Percentiles rank a stretch among this genome's conserved stretches.
Conservation (phyloP, 1,140 invertebrate species). For the Leptopilina boulardi region DNA sequence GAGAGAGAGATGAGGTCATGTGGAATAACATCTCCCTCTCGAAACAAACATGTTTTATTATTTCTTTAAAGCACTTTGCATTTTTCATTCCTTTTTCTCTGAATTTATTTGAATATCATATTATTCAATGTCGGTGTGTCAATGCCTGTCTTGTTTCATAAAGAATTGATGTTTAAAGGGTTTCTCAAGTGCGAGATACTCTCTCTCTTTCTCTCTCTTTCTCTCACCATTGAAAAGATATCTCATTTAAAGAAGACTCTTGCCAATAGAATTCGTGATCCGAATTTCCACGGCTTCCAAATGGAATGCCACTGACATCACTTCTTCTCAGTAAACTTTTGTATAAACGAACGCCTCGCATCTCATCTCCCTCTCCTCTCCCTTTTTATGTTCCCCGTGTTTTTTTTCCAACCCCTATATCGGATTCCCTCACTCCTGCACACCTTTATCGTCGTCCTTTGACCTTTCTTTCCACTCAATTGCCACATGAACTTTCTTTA, state of each 20-base stretch:
- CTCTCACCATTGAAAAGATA: background rate
- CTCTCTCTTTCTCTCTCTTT: no score
- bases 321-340: slow-evolving; percentile 13
- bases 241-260: slow-evolving; percentile 19
- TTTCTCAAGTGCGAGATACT: background rate
- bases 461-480: slow-evolving; percentile 21
- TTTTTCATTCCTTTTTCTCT: no score
- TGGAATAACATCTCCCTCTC: background rate
- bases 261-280: slow-evolving; percentile 33
- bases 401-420: background rate
- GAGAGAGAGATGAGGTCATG: slow-evolving; percentile 8
- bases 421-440: background rate
- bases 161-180: slow-evolving; percentile 18
- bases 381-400: background rate
- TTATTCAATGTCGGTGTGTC: slow-evolving; percentile 5
- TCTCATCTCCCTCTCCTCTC: background rate
- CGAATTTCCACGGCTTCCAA: slow-evolving; percentile 21
- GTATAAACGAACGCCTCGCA: slow-evolving; percentile 14
- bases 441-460: background rate
- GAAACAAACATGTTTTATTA: background rate
- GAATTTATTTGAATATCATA: slow-evolving; percentile 15
- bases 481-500: background rate
- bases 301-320: slow-evolving; percentile 20
- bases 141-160: slow-evolving; percentile 10
- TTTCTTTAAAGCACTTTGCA: background rate